phyloP scores from a whole-genome alignment of 2,113 vertebrate species.

The Clupea harengus region DNA sequence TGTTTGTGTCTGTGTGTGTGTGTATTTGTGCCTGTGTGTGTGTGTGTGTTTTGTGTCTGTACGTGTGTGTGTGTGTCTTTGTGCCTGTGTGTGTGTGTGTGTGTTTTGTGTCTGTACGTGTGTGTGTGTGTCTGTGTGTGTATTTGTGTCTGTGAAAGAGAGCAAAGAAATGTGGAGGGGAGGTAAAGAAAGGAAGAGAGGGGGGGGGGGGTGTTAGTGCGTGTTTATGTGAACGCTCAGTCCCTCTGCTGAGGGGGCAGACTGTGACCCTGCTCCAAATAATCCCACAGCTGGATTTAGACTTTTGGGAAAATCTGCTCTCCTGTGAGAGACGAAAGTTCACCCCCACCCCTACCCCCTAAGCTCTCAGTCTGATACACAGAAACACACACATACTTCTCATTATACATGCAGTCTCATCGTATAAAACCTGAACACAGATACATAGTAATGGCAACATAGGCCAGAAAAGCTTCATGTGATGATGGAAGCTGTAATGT shows the following conservation, averaged over 20 bases:
- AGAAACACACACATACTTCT: slow-evolving; percentile 39
- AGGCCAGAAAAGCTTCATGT: neutral
- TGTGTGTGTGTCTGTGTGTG: neutral
- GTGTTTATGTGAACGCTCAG: slow-evolving; percentile 19
- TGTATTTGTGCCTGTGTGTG: neutral
- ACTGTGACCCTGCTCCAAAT: slow-evolving; percentile 44
- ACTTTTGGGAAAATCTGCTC: slow-evolving; percentile 39
- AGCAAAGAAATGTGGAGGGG: neutral
- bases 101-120: too few species aligned
- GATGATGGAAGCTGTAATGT: neutral
- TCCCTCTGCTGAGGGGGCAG: slow-evolving; percentile 43
- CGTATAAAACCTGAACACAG: neutral
- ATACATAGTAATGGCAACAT: neutral
- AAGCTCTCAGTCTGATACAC: neutral
- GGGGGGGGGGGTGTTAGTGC: neutral
- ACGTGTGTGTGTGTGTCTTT: slow-evolving; percentile 15
- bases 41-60: slow-evolving; percentile 7
- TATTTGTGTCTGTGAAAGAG: neutral
- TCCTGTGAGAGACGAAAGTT: neutral
- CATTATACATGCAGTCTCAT: neutral
- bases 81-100: neutral
- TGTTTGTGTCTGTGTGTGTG: neutral
- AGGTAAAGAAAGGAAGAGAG: neutral
- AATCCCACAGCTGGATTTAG: slow-evolving; percentile 58
- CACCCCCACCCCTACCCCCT: slow-evolving; percentile 1